A percentile compares a stretch with the other conserved stretches of the same genome.
Conservation (phyloP, 2,888 invertebrate species). For the Standfussiana lucernea region DNA sequence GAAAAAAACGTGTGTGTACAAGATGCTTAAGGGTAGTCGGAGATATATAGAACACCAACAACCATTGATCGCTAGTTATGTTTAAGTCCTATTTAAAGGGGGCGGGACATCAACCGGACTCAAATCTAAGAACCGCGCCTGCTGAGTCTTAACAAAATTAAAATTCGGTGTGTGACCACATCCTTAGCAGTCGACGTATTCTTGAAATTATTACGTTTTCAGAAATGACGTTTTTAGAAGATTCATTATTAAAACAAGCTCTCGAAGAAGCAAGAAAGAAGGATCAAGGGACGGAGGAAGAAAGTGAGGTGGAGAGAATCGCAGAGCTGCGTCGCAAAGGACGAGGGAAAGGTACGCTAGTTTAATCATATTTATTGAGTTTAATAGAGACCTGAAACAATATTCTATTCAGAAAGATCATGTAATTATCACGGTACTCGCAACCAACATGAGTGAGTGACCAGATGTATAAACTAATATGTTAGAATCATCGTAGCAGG, state of each 20-base stretch:
- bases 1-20: neutral
- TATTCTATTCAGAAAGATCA: neutral
- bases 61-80: neutral
- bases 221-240: conserved; percentile 91
- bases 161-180: neutral
- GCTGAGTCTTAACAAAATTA: neutral
- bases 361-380: neutral
- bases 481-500: too few species aligned
- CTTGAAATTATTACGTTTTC: conserved; percentile 60
- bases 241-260: conserved; percentile 91
- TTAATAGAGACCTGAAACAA: neutral
- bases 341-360: conserved; percentile 82
- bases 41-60: neutral
- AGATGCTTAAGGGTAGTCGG: neutral
- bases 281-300: conserved; percentile 77
- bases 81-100: too few species aligned
- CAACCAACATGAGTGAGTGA: neutral
- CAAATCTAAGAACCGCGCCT: neutral
- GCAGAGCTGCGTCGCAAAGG: conserved; percentile 86
- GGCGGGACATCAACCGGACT: neutral
- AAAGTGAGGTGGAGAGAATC: conserved; percentile 84
- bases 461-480: neutral
- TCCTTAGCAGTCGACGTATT: neutral
- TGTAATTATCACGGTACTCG: neutral
- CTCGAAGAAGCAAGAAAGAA: conserved; percentile 84